Evolutionary conservation across 2,888 invertebrate genomes (phyloP).

Genomic region (Xestobium rufovillosum): DNA sequence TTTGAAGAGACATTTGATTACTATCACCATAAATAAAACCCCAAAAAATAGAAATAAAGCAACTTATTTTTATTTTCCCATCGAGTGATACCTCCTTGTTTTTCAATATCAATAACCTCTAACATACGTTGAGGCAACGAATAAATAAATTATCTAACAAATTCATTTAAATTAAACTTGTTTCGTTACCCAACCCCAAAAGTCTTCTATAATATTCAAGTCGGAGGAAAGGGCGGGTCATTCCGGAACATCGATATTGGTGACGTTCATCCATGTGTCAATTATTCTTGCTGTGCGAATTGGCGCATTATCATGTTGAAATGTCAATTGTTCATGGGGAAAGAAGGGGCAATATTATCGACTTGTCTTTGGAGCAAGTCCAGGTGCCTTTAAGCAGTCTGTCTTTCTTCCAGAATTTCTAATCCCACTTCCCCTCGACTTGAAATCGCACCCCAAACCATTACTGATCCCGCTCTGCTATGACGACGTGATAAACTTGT

Average conservation of each 20-base stretch:
- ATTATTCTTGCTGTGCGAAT: constrained; percentile 3
- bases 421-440: background rate
- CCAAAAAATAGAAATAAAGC: background rate
- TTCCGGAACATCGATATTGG: background rate
- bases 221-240: constrained; percentile 2
- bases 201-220: constrained; percentile 2
- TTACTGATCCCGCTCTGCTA: background rate
- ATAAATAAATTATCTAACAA: background rate
- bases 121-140: constrained; percentile 1
- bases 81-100: background rate
- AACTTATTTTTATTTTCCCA: background rate
- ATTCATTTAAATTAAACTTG: background rate
- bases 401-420: constrained; percentile 1
- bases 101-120: background rate
- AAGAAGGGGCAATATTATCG: no score
- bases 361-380: constrained; percentile 1
- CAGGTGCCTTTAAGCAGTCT: constrained; percentile 2
- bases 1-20: background rate
- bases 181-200: background rate
- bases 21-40: constrained; percentile 1
- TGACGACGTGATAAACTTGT: background rate
- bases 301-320: constrained; percentile 3
- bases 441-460: constrained; percentile 4
- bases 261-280: background rate
- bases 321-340: no score